phyloP scores from a whole-genome alignment of 1,140 invertebrate species.

The Megalopta genalis region DNA sequence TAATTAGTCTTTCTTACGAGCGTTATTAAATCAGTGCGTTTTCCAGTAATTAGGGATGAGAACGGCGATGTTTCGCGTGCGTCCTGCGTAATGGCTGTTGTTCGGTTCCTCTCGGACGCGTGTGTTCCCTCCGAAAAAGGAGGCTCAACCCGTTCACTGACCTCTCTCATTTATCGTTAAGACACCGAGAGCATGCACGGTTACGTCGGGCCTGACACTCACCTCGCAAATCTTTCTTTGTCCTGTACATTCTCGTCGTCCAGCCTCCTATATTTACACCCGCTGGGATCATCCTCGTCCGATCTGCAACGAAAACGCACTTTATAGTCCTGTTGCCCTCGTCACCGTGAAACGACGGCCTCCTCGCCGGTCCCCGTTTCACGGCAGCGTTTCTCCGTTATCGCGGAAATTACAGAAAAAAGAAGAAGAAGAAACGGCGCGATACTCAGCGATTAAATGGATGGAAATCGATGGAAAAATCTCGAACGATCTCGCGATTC shows the following conservation, averaged over 20 bases:
- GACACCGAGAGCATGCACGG: constrained; percentile 31
- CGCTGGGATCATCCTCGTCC: constrained; percentile 91
- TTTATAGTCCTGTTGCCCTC: background rate
- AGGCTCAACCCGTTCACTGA: constrained; percentile 42
- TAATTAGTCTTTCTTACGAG: background rate
- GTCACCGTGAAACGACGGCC: background rate
- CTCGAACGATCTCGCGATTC: no score
- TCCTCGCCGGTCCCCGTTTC: background rate
- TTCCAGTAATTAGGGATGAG: background rate
- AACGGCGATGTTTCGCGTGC: background rate
- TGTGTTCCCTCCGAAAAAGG: constrained; percentile 20
- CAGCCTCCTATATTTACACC: constrained; percentile 90
- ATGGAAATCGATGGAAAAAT: no score
- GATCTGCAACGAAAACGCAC: constrained; percentile 81
- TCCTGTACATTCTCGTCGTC: constrained; percentile 96
- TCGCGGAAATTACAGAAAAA: no score
- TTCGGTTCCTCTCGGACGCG: constrained; percentile 3
- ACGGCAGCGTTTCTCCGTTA: no score
- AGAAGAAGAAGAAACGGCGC: no score
- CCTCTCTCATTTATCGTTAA: constrained; percentile 31
- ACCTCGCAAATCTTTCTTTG: constrained; percentile 97
- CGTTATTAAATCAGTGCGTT: constrained; percentile 4
- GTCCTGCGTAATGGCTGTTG: background rate
- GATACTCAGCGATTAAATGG: no score
- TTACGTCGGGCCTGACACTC: constrained; percentile 68